phyloP scores from a whole-genome alignment of 2,888 invertebrate genomes.

The Hypomecis punctinalis region DNA sequence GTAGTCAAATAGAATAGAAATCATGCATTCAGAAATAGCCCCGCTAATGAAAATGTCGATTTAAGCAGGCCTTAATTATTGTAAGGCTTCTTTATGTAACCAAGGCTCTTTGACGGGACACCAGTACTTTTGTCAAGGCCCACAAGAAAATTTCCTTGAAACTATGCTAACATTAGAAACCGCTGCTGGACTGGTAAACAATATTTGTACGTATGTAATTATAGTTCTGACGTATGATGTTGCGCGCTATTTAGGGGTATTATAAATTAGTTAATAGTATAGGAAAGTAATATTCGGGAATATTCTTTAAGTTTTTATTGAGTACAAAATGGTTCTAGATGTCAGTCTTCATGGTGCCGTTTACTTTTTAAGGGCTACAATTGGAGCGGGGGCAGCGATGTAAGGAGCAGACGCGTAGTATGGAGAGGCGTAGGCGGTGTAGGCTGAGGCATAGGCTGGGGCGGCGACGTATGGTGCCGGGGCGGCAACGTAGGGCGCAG shows the following conservation, averaged over 20 bases:
- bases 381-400: conserved; percentile 66
- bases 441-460: not conserved
- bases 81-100: conserved; percentile 62
- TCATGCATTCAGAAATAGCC: conserved; percentile 55
- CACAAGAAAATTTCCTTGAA: conserved; percentile 59
- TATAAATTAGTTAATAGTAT: not conserved
- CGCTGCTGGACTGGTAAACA: conserved; percentile 30
- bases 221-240: conserved; percentile 33
- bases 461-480: conserved; percentile 34
- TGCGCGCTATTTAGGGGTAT: not conserved
- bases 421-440: conserved; percentile 1
- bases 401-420: conserved; percentile 46
- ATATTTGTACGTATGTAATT: conserved; percentile 1
- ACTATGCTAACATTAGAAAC: conserved; percentile 47
- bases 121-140: conserved; percentile 57
- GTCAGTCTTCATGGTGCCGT: conserved; percentile 57
- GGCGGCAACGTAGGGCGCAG: conserved; percentile 28
- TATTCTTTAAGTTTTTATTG: conserved; percentile 28
- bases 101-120: conserved; percentile 47
- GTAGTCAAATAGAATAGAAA: conserved; percentile 28
- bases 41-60: conserved; percentile 52
- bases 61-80: conserved; percentile 24
- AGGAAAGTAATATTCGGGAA: not conserved
- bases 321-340: conserved; percentile 54
- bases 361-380: conserved; percentile 64